Base-by-base conservation (phyloP, 2,113 vertebrate species). In the Carettochelys insculpta region DNA sequence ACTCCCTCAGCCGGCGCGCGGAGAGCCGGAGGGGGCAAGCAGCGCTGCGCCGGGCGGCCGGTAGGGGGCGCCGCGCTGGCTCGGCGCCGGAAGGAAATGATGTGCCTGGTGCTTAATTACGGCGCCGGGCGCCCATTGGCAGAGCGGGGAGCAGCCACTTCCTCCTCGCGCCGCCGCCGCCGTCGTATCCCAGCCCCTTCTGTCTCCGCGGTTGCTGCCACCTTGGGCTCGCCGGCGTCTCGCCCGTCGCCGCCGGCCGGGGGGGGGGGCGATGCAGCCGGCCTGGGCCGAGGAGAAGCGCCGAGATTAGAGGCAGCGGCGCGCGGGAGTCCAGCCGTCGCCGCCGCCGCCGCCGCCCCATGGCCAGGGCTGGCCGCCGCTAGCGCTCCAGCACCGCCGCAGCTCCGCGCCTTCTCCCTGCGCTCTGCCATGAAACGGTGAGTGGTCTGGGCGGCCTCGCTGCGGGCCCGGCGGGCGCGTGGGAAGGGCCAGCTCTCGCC, bases 31-130 rank as follows among this genome's bases (percentile, higher is more conserved):
- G 43, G 43, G 6, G 4, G 25, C 43, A 43, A 24, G 12, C 11
- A 3, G 38, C 71, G 22, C 24, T 3, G 38, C 41, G 22, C 71
- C 11, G 24, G 38, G 20, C 14, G 29, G 20, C 89, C 89, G 58
- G 89, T 53, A 86, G 83, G 83, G 89, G 83, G 89, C 87, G 87
- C 41, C 96, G 88, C 96, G 83, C 94, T 93, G 97, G 96, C 90
- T 96, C 89, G 43, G 97, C 96, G 97, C 97, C 94, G 97, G 98
- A 97, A 97, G 96, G 97, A 97, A 98, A 97, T 97, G 94, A 97
- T 98, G 98, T 89, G 91, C 88, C 24, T 29, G 11, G 47, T 96
- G 94, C 96, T 97, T 97, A 97, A 98, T 98, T 97, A 96, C 96
- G 87, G 92, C 97, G 96, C 94, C 96, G 95, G 96, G 96, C 96